These are phyloP conservation scores for Scolopax rusticola DNA, from an alignment of 2,797 vertebrate species.

Conservation along the genomic window DNA sequence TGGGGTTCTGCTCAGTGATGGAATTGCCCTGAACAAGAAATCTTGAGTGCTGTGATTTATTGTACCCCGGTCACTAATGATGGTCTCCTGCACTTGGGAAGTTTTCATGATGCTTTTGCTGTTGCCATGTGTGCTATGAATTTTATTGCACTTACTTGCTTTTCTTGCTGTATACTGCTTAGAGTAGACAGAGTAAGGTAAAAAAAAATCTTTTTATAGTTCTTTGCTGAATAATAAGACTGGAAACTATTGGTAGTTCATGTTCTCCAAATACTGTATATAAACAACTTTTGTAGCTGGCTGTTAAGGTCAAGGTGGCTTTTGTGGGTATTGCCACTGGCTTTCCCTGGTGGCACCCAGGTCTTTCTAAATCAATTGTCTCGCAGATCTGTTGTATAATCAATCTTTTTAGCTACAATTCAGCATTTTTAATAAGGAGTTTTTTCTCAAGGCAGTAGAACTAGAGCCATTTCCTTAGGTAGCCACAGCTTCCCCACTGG, in stretches of 20 bases:
- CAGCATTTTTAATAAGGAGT: fast-evolving
- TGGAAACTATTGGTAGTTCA: background rate
- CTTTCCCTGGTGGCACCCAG: background rate
- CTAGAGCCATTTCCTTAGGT: background rate
- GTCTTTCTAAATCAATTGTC: background rate
- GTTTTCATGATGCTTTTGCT: background rate
- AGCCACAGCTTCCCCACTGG: background rate
- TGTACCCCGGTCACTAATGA: background rate
- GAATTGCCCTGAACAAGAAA: background rate
- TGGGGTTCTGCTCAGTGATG: background rate
- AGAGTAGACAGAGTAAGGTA: background rate
- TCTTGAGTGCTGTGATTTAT: background rate
- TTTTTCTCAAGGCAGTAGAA: background rate
- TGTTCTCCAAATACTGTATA: background rate
- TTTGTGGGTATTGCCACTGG: background rate
- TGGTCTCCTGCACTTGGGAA: background rate
- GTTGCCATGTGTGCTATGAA: background rate
- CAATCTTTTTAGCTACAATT: background rate
- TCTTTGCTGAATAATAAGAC: background rate
- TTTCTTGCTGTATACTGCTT: background rate
- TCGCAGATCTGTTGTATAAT: background rate
- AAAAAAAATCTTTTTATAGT: background rate
- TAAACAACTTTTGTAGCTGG: background rate
- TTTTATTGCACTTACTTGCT: background rate
- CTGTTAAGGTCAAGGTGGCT: background rate